Evolutionary conservation across 2,797 vertebrate species (phyloP).

Genomic region (Lacerta viridis): DNA sequence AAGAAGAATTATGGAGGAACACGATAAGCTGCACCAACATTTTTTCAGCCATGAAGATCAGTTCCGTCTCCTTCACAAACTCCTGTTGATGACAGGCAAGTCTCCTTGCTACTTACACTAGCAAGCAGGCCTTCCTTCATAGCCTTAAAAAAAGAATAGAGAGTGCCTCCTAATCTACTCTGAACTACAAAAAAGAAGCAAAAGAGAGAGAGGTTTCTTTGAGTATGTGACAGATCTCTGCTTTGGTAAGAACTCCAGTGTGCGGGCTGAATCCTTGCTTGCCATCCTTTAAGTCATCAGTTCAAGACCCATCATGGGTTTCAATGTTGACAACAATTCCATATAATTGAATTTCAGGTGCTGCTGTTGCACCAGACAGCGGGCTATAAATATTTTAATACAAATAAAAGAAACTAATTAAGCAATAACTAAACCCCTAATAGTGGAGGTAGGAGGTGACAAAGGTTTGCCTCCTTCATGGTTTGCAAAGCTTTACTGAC

Average conservation of each 20-base stretch:
- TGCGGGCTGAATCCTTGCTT: not conserved
- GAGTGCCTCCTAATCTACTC: not conserved
- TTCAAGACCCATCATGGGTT: not conserved
- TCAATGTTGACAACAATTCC: not conserved
- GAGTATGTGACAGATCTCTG: not conserved
- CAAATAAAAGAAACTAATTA: too few species aligned
- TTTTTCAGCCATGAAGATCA: not conserved
- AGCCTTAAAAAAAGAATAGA: not conserved
- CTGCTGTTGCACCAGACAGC: too few species aligned
- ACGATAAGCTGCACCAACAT: not conserved
- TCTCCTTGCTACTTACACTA: not conserved
- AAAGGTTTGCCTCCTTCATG: too few species aligned
- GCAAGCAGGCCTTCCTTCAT: not conserved
- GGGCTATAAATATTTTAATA: too few species aligned
- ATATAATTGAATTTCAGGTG: slow-evolving; percentile 8
- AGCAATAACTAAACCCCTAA: too few species aligned
- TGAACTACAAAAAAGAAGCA: not conserved
- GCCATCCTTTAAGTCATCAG: not conserved
- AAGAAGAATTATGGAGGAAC: not conserved
- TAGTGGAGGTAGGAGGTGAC: too few species aligned
- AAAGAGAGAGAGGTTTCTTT: not conserved
- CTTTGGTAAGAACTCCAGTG: not conserved
- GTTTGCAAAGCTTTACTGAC: too few species aligned
- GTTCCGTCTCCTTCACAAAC: not conserved
- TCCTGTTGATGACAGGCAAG: not conserved